These are phyloP conservation scores for Archocentrus centrarchus DNA, from an alignment of 2,113 vertebrate genomes.

Conservation along the genomic window DNA sequence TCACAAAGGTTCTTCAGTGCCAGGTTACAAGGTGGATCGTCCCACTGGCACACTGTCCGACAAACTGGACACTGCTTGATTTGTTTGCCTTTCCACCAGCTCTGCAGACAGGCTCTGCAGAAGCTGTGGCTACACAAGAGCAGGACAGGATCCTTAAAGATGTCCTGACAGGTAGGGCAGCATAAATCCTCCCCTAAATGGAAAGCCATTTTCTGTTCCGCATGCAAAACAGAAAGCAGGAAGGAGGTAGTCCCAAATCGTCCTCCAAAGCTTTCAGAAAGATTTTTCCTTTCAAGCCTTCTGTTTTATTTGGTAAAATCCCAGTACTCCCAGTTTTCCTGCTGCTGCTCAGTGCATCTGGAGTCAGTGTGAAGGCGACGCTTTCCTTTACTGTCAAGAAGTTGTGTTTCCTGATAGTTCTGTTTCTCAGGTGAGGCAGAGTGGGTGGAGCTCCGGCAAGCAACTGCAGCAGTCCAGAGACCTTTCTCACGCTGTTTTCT, in stretches of 20 bases:
- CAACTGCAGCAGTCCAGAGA: neutral
- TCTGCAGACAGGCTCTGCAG: conserved; percentile 28
- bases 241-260: neutral
- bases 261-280: neutral
- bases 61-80: conserved; percentile 16
- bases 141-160: conserved; percentile 6
- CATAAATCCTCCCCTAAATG: conserved; percentile 9
- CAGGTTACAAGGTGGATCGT: conserved; percentile 20
- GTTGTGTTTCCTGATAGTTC: neutral
- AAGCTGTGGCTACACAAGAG: conserved; percentile 42
- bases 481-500: neutral
- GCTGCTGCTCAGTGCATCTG: neutral
- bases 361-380: neutral
- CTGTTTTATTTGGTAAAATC: neutral
- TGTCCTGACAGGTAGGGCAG: conserved; percentile 16
- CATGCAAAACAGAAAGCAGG: neutral
- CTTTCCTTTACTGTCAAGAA: neutral
- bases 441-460: neutral
- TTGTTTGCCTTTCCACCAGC: conserved; percentile 30
- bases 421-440: neutral
- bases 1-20: conserved; percentile 42
- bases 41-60: neutral
- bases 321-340: neutral
- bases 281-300: neutral
- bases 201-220: neutral